Base-by-base conservation (phyloP, 2,113 vertebrate species). In the Pseudois nayaur region DNA sequence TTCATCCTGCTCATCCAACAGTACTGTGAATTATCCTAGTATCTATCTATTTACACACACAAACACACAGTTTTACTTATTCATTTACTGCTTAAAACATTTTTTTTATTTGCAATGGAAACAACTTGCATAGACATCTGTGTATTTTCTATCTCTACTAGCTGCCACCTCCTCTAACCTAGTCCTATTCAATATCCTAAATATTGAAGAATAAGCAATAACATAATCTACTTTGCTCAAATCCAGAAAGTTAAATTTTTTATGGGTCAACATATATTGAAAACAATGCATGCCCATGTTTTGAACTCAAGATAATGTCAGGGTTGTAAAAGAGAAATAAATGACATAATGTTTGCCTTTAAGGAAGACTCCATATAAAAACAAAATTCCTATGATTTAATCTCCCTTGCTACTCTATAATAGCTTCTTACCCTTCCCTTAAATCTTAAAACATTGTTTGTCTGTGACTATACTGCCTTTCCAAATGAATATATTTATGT, bases 381-480 rank as follows among this genome's bases (percentile, higher is more conserved):
- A 16, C 76, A 89, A 89, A 92, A 86, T 60, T 89, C 62, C 43
- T 52, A 14, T 43, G 81, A 79, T 81, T 71, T 29, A 89, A 86
- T 21, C 43, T 92, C 33, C 78, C 27, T 89, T 95, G 64, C 48
- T 52, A 67, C 6, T 93, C n/a, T 67, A 31, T 64, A 89, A 78
- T 54, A 67, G 29, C 92, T 52, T 71, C 43, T 95, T 81, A 89
- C 25, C 2, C 36, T 45, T 60, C 55, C 87, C 19, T 54, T 91
- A 82, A 96, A 87, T 96, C 31, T 94, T 87, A 84, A 92, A 95
- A 78, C 14, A 71, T 76, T 84, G 50, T 60, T 94, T 88, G 50
- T 91, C n/a, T 81, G 74, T 79, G 16, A 71, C 59, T 60, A 86
- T 79, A 89, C 17, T 97, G n/a, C 17, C 59, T 86, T 89, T 86